Base-by-base conservation (phyloP, 2,888 invertebrate genomes). In the Andrena hattorfiana region DNA sequence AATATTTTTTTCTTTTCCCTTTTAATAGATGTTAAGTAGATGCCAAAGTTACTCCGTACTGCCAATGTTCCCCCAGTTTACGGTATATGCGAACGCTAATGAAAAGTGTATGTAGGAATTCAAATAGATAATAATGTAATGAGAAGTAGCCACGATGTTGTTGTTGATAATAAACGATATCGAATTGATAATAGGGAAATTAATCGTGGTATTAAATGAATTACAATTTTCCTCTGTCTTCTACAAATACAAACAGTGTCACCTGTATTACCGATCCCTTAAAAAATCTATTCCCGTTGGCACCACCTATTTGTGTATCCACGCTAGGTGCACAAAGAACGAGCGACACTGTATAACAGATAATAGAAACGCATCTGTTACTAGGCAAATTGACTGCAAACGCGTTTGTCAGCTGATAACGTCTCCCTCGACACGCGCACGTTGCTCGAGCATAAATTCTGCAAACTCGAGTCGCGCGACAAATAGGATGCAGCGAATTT, bases 311-410 rank as follows among this genome's bases (percentile, higher is more conserved):
- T 54, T 69, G 16, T 23, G 54, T 32, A 68, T 54, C 23, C 54
- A 10, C 54, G 20, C 23, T 23, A 20, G 13, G 28, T 59, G 26
- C 4, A 60, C 42, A 70, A 70, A 60, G 70, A 60, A 54, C 56
- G 28, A 20, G 26, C 59, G 54, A 48, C 42, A 28, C 51, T n/a
- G 42, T 42, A 42, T 69, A 51, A 48, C 69, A 77, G 77, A 77
- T 77, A 77, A 77, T 71, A 71, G 71, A 71, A 77, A 59, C 49
- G 56, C 56, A 64, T 77, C 77, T 77, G 77, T 77, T 77, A 59
- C 66, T 77, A 71, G 66, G 77, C 66, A 77, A 77, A 77, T 77
- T 71, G 66, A 59, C 71, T 70, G 64, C 56, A 66, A 56, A 71
- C 66, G 63, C 56, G 71, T 71, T 71, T 66, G 77, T 66, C 71